Percentiles rank a stretch among this genome's conserved stretches.
Conservation (phyloP, 2,113 vertebrate species). For the Cyanoramphus novaezelandiae region DNA sequence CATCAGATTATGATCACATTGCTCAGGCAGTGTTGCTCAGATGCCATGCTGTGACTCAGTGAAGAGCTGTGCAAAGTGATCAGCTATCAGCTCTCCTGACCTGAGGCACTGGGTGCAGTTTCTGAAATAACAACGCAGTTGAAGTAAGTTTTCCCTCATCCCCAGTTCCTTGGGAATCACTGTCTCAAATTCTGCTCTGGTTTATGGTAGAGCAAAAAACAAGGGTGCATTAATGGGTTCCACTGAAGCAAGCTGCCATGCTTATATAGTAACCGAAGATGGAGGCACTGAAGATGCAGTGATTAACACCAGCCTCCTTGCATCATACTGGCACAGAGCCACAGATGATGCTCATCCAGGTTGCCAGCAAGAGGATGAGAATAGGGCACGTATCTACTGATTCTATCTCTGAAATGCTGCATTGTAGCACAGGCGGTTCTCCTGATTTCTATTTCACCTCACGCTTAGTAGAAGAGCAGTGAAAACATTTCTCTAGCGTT, state of each 20-base stretch:
- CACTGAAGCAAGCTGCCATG: accelerated
- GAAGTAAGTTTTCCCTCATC: neutral
- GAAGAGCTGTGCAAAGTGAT: neutral
- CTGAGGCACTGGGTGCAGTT: neutral
- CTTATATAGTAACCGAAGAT: neutral
- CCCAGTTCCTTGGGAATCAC: neutral
- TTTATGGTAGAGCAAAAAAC: neutral
- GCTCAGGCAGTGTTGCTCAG: neutral
- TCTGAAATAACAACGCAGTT: neutral
- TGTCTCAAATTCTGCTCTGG: neutral
- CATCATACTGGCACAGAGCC: neutral
- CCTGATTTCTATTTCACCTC: neutral
- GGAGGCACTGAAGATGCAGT: neutral
- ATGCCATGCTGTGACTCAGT: neutral
- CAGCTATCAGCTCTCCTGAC: neutral
- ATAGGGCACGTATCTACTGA: neutral
- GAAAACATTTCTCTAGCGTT: neutral
- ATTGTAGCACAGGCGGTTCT: neutral
- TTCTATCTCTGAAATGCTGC: neutral
- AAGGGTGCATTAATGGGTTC: neutral
- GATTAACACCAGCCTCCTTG: accelerated
- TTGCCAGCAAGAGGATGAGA: neutral
- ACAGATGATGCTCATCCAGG: accelerated
- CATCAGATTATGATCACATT: neutral
- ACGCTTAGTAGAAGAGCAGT: neutral